Evolutionary conservation across 2,797 vertebrate species (phyloP).

Genomic region (Furcifer pardalis): DNA sequence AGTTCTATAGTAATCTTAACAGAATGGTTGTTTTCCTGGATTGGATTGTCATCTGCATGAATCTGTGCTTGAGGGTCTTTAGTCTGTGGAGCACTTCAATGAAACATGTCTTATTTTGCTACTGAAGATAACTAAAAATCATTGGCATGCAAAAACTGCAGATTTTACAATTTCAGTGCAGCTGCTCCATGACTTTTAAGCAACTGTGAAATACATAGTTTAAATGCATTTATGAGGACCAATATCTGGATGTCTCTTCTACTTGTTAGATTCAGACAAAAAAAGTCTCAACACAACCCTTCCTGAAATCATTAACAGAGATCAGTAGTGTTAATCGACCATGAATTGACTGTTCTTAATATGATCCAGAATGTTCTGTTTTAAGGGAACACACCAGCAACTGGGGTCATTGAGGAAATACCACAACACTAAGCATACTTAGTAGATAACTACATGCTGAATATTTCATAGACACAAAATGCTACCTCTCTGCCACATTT

Average conservation of each 20-base stretch:
- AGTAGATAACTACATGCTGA: background rate
- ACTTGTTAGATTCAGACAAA: background rate
- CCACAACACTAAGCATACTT: background rate
- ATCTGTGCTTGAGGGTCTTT: slow-evolving; percentile 59
- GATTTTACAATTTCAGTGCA: slow-evolving; percentile 70
- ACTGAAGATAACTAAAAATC: slow-evolving; percentile 66
- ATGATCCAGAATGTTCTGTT: background rate
- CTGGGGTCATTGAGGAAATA: background rate
- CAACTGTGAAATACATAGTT: slow-evolving; percentile 74
- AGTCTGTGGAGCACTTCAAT: slow-evolving; percentile 66
- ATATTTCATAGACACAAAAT: rapidly evolving
- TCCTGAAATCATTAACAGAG: slow-evolving; percentile 38
- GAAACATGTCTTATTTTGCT: slow-evolving; percentile 66
- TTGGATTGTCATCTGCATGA: slow-evolving; percentile 68
- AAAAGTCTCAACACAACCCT: slow-evolving; percentile 35
- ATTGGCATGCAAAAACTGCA: slow-evolving; percentile 70
- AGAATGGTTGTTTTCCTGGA: slow-evolving; percentile 50
- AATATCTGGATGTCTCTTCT: slow-evolving; percentile 51
- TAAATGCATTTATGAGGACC: slow-evolving; percentile 61
- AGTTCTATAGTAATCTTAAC: slow-evolving; percentile 32
- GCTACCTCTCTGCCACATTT: background rate
- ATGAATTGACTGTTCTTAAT: background rate
- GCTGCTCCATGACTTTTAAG: slow-evolving; percentile 71
- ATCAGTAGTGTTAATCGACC: background rate
- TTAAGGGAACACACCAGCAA: background rate